phyloP scores from a whole-genome alignment of 2,888 invertebrate species.

The Eucera pruinosa region DNA sequence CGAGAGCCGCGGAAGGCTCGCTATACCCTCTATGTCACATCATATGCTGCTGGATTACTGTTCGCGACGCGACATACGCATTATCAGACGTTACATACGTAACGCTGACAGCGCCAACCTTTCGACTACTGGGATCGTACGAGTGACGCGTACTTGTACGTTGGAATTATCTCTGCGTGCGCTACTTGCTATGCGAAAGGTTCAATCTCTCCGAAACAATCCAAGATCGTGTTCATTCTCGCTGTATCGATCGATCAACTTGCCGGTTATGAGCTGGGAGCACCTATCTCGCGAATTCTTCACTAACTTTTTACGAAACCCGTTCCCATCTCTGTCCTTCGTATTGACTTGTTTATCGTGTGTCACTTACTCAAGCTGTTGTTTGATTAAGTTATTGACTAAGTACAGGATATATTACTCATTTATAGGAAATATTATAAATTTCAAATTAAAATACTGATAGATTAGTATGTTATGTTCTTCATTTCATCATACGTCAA shows the following conservation, averaged over 20 bases:
- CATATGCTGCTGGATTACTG: slow-evolving; percentile 78
- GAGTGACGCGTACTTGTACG: background rate
- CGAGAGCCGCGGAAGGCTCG: slow-evolving; percentile 72
- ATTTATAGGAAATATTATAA: no score
- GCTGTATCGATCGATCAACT: slow-evolving; percentile 29
- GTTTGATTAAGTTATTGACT: no score
- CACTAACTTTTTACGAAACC: slow-evolving; percentile 15
- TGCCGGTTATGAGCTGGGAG: slow-evolving; percentile 20
- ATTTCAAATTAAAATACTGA: no score
- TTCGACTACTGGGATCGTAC: background rate
- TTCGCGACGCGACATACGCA: slow-evolving; percentile 40
- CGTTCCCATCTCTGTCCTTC: background rate
- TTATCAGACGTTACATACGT: slow-evolving; percentile 15
- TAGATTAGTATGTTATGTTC: no score
- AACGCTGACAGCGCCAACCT: slow-evolving; percentile 22
- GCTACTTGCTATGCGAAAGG: background rate
- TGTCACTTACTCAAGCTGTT: background rate
- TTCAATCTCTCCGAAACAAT: slow-evolving; percentile 20
- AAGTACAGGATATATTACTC: no score
- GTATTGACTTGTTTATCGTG: background rate
- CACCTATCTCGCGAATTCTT: slow-evolving; percentile 31
- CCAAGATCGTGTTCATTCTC: background rate
- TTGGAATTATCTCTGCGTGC: background rate
- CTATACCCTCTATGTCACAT: slow-evolving; percentile 73
- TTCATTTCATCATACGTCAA: no score